phyloP scores from a whole-genome alignment of 2,888 invertebrate genomes.

The Dromius quadrimaculatus region DNA sequence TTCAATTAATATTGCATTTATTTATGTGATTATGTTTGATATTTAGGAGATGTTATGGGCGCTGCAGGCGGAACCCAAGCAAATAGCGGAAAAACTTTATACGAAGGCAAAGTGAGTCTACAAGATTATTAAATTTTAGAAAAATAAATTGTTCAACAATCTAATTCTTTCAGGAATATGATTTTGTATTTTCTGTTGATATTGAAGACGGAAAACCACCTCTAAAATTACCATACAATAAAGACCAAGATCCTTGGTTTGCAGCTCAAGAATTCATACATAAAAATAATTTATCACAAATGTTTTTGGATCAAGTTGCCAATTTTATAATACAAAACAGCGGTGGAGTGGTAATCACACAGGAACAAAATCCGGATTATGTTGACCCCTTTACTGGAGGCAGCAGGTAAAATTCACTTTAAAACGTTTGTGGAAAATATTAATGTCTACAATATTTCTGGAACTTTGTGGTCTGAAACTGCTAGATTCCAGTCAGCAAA shows the following conservation, averaged over 20 bases:
- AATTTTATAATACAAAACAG: conserved; percentile 92
- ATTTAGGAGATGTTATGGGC: conserved; percentile 84
- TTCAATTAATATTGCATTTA: neutral
- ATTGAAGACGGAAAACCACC: conserved; percentile 91
- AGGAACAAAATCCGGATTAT: conserved; percentile 63
- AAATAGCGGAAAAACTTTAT: conserved; percentile 80
- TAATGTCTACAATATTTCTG: too few species aligned
- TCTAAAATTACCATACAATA: conserved; percentile 92
- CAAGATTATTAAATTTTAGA: conserved; percentile 6
- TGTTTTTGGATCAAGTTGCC: conserved; percentile 91
- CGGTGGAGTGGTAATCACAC: conserved; percentile 64
- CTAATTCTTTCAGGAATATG: conserved; percentile 76
- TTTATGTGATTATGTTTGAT: neutral
- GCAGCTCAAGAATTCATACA: conserved; percentile 93
- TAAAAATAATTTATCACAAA: conserved; percentile 84
- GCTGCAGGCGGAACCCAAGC: conserved; percentile 75
- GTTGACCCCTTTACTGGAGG: conserved; percentile 80
- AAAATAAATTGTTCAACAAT: neutral
- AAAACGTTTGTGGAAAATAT: too few species aligned
- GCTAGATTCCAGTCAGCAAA: too few species aligned
- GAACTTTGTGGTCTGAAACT: too few species aligned
- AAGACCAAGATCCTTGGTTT: conserved; percentile 90
- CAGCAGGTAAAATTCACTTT: too few species aligned
- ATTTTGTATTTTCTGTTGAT: conserved; percentile 96
- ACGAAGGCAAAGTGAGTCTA: conserved; percentile 80